Conservation (phyloP, 1,140 invertebrate species). For the Eupristina koningsbergeri region DNA sequence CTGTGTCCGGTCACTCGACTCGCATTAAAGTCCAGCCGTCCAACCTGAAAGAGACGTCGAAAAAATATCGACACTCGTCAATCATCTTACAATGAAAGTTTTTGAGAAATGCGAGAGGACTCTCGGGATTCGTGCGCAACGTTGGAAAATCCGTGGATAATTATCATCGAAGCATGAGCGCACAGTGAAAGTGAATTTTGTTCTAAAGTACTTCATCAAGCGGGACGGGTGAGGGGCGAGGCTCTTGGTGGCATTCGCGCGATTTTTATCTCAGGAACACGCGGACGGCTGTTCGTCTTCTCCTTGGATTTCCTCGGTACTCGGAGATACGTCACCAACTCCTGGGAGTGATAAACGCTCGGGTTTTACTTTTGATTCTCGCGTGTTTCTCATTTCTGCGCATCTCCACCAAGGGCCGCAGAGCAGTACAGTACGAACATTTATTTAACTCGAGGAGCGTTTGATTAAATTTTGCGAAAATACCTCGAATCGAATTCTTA, state of each 20-base stretch:
- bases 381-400: neutral
- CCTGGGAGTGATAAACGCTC: neutral
- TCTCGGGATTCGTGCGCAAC: constrained; percentile 4
- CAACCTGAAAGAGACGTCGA: constrained; percentile 76
- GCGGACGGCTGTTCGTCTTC: neutral
- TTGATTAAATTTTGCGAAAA: neutral
- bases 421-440: neutral
- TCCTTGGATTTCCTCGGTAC: neutral
- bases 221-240: neutral
- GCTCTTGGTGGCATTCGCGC: neutral
- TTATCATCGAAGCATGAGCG: constrained; percentile 61
- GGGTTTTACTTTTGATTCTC: neutral
- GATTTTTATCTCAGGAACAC: neutral
- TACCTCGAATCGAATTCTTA: neutral
- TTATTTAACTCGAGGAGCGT: no score
- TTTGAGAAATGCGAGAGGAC: constrained; percentile 59
- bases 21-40: constrained; percentile 83
- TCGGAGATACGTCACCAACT: neutral
- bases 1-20: constrained; percentile 86
- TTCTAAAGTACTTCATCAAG: neutral
- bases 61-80: neutral
- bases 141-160: constrained; percentile 46
- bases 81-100: constrained; percentile 58
- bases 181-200: constrained; percentile 60
- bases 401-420: neutral